Evolutionary conservation across 2,797 vertebrate genomes (phyloP), one percentile per base, ranked within the genome.

Genomic region (Pampus argenteus): DNA sequence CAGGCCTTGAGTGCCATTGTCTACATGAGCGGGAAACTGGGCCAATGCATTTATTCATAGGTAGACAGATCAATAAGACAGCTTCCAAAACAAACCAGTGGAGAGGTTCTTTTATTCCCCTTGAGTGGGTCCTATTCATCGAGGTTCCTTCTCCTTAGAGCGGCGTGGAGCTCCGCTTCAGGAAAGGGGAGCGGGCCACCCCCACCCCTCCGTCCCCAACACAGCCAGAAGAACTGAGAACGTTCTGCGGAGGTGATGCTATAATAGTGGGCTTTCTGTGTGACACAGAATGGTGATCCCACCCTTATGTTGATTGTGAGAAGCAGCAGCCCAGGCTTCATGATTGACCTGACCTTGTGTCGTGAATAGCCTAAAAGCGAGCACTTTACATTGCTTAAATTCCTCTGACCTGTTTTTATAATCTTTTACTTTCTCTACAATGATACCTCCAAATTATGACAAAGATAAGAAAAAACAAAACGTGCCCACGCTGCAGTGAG

Each of bases 31-130:
- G 64, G 79, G 83, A 90, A 91, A 92, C 81, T 84, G 70, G 88
- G 83, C 87, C 88, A 67, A 79, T 75, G 79, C 86, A 90, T 92
- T 92, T 87, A 87, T 86, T 87, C 81, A 71, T 84, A 88, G 89
- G 88, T 90, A 86, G 89, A 89, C 87, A 84, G 92, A 94, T 94
- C 92, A 94, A 93, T 93, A 92, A 93, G 91, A 94, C 88, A 89
- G 90, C 91, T 91, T 92, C 92, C 91, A 93, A 93, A 94, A 95
- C 91, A 94, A 93, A 93, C 92, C 89, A 71, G 79, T 90, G 83
- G 88, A 93, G 92, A 89, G 90, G 83, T 70, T 86, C 84, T 81
- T 93, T 93, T 93, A 86, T 93, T 88, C 87, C 71, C 71, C 74
- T 36, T 66, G 85, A 93, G 90, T 88, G 85, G 88, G 54, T 64